Percentiles rank a stretch among this genome's conserved stretches.
These are phyloP conservation scores for Euzophera pinguis DNA, from an alignment of 2,888 invertebrate genomes.

Conservation along the genomic window DNA sequence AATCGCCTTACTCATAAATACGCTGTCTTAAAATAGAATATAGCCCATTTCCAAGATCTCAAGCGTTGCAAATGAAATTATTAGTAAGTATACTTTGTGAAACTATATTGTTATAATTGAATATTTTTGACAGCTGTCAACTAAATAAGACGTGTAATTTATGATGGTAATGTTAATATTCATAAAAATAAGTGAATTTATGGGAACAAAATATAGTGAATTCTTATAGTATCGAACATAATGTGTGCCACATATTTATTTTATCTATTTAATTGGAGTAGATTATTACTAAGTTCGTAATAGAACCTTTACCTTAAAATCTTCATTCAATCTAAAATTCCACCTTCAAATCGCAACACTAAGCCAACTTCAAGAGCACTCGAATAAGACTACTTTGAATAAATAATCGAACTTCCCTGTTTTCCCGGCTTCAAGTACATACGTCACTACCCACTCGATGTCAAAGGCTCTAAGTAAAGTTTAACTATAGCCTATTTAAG, in stretches of 20 bases:
- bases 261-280: too few relatives aligned
- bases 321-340: too few relatives aligned
- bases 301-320: too few relatives aligned
- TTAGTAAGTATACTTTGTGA: constrained; percentile 1
- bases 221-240: too few relatives aligned
- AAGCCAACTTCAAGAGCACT: not conserved
- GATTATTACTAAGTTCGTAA: too few relatives aligned
- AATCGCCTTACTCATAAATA: not conserved
- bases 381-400: not conserved
- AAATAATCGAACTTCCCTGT: not conserved
- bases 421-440: constrained; percentile 16
- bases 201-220: too few relatives aligned
- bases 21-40: not conserved
- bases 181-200: too few relatives aligned
- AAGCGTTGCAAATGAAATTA: not conserved
- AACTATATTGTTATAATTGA: too few relatives aligned
- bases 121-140: too few relatives aligned
- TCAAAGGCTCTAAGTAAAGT: constrained; percentile 23
- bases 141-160: too few relatives aligned
- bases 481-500: constrained; percentile 27
- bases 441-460: constrained; percentile 32
- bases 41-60: not conserved
- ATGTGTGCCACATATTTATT: too few relatives aligned
- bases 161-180: too few relatives aligned
- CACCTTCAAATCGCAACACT: not conserved